These are phyloP conservation scores for Ia io DNA, from an alignment of 2,113 vertebrate genomes.

Conservation along the genomic window DNA sequence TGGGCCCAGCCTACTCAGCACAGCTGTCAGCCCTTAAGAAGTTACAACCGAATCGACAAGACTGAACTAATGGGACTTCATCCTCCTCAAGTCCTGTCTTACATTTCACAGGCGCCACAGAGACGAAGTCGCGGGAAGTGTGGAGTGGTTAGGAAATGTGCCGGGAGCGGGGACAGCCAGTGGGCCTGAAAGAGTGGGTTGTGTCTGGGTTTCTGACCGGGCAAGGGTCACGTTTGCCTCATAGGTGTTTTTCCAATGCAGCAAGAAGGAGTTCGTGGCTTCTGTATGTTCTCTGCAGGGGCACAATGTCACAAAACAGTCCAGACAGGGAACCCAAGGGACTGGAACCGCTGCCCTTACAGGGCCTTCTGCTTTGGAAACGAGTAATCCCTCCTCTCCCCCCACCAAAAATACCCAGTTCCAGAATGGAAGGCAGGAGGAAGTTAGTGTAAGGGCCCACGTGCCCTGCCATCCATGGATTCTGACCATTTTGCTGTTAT, in stretches of 20 bases:
- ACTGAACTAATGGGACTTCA: too few species aligned
- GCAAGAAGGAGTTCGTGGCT: not conserved
- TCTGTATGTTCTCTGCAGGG: not conserved
- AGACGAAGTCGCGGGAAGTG: accelerated
- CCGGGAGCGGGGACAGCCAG: too few species aligned
- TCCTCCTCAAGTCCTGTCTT: not conserved
- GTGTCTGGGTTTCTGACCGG: not conserved
- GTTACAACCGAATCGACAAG: not conserved
- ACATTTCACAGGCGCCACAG: not conserved
- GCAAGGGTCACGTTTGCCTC: not conserved
- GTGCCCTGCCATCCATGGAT: too few species aligned
- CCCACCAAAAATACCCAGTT: not conserved
- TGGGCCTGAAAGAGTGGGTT: not conserved
- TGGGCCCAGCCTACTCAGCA: accelerated
- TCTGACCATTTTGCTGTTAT: not conserved
- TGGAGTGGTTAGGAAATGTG: not conserved
- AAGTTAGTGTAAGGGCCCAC: not conserved
- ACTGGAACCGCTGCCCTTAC: accelerated
- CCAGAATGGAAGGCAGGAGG: not conserved
- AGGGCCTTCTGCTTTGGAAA: not conserved
- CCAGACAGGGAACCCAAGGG: too few species aligned
- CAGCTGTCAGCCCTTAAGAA: not conserved
- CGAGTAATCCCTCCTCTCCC: not conserved
- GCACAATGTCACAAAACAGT: not conserved
- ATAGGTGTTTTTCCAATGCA: not conserved